Conservation (phyloP, 2,113 vertebrate species). For the Nycticorax nycticorax region DNA sequence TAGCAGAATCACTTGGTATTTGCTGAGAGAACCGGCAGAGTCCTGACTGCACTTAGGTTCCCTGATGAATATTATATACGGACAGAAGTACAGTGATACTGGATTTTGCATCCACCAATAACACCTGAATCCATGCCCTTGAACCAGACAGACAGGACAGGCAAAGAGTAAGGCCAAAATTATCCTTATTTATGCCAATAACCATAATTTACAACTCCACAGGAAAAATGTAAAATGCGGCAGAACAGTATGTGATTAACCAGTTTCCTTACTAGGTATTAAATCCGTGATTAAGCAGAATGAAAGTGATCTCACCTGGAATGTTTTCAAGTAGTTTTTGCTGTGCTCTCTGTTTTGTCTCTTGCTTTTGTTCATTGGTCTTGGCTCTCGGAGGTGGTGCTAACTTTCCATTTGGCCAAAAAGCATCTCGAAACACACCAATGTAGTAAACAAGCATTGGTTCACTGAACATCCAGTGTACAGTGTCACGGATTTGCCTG, state of each 20-base stretch:
- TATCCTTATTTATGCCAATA: neutral
- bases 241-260: neutral
- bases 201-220: neutral
- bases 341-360: constrained; percentile 91
- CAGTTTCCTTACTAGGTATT: neutral
- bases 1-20: neutral
- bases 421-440: constrained; percentile 89
- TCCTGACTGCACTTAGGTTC: neutral
- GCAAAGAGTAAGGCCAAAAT: neutral
- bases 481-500: constrained; percentile 97
- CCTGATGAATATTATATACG: neutral
- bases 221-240: neutral
- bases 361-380: constrained; percentile 80
- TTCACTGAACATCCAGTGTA: constrained; percentile 97
- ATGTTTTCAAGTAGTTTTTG: constrained; percentile 98
- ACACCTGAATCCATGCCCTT: neutral
- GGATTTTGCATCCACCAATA: neutral
- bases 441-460: constrained; percentile 96
- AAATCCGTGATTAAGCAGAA: neutral
- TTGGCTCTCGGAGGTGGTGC: constrained; percentile 79
- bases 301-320: constrained; percentile 81
- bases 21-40: neutral
- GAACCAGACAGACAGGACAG: neutral
- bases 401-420: constrained; percentile 93
- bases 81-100: neutral